Percentiles rank a stretch among this genome's conserved stretches.
Evolutionary conservation across 1,140 invertebrate genomes (phyloP).

Genomic region (Meloidogyne floridensis): DNA sequence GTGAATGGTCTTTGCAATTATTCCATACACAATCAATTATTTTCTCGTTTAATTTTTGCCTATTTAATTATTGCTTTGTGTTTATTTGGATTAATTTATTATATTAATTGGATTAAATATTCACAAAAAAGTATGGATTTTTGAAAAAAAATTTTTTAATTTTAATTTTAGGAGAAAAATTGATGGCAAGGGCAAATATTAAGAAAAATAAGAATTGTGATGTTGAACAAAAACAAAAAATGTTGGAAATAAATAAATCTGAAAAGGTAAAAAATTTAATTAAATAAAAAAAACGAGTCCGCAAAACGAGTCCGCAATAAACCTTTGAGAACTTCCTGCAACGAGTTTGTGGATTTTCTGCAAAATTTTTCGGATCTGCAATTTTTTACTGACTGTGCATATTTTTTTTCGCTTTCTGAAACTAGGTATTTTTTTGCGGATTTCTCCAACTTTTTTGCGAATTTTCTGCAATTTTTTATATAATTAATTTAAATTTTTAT

Average conservation of each 20-base stretch:
- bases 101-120: constrained; percentile 10
- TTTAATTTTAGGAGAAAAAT: neutral
- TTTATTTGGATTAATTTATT: neutral
- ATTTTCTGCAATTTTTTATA: no score
- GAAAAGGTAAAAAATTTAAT: neutral
- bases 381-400: no score
- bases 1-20: constrained; percentile 4
- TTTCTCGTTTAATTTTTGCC: neutral
- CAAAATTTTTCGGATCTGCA: no score
- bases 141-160: neutral
- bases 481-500: no score
- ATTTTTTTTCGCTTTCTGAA: no score
- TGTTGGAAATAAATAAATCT: neutral
- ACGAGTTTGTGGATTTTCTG: no score
- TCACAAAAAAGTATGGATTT: neutral
- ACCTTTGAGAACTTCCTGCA: no score
- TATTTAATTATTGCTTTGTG: neutral
- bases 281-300: no score
- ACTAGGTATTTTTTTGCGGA: no score
- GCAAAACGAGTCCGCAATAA: no score
- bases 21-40: neutral
- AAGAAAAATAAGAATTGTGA: neutral
- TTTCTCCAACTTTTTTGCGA: no score
- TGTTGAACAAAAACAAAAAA: neutral
- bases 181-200: neutral